Percentiles rank a stretch among this genome's conserved stretches.
phyloP scores from a whole-genome alignment of 2,113 vertebrate species.

The Sander vitreus region DNA sequence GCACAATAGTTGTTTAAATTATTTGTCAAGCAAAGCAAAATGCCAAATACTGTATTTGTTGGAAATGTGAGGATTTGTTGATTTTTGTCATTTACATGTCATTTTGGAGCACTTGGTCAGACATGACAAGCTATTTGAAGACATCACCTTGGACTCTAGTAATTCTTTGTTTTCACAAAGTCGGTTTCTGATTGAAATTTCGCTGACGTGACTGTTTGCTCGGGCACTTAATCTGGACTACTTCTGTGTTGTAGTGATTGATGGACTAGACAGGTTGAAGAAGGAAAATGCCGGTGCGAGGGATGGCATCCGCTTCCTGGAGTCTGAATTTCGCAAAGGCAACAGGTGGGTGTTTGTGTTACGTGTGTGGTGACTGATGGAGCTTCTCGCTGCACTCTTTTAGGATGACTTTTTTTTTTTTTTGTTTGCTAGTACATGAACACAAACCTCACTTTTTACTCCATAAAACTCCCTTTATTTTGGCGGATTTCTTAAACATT shows the following conservation, averaged over 20 bases:
- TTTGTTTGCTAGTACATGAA: background rate
- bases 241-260: slow-evolving; percentile 87
- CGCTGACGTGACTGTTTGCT: background rate
- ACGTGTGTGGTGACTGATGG: background rate
- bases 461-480: background rate
- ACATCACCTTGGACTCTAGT: too few relatives aligned
- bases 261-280: slow-evolving; percentile 94
- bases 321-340: slow-evolving; percentile 97
- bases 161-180: background rate
- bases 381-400: background rate
- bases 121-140: too few relatives aligned
- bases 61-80: too few relatives aligned
- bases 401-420: background rate
- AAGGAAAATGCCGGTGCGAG: slow-evolving; percentile 94
- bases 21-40: too few relatives aligned
- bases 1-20: too few relatives aligned
- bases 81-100: too few relatives aligned
- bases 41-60: too few relatives aligned
- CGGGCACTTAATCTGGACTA: accelerated
- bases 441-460: background rate
- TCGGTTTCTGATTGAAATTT: background rate
- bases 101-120: too few relatives aligned
- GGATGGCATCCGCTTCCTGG: slow-evolving; percentile 95
- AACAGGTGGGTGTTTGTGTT: slow-evolving; percentile 87
- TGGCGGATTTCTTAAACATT: background rate